phyloP scores from a whole-genome alignment of 1,140 invertebrate species.

The Ips nitidus region DNA sequence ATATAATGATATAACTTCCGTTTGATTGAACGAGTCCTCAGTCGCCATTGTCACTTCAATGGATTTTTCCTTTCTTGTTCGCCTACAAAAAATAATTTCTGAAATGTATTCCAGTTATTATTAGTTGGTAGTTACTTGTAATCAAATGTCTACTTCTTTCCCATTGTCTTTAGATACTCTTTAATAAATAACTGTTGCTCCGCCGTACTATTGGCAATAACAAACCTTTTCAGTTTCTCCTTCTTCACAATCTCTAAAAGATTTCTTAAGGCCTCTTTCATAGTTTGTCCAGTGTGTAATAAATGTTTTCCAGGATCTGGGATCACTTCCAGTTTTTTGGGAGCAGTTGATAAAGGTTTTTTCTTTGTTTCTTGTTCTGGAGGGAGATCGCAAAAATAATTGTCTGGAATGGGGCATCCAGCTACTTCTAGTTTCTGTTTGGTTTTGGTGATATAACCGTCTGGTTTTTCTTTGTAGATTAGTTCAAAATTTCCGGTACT shows the following conservation, averaged over 20 bases:
- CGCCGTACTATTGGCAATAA: background rate
- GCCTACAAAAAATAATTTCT: too few species aligned
- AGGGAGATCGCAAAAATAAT: slow-evolving; percentile 36
- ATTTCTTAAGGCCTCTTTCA: slow-evolving; percentile 44
- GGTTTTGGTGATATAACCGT: slow-evolving; percentile 1
- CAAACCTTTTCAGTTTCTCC: slow-evolving; percentile 37
- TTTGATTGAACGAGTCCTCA: slow-evolving; percentile 1
- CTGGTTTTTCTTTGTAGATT: slow-evolving; percentile 42
- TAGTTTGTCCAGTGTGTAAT: slow-evolving; percentile 40
- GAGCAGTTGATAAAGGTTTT: background rate
- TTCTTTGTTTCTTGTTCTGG: background rate
- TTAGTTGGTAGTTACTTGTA: too few species aligned
- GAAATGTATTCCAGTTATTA: too few species aligned
- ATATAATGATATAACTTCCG: slow-evolving; percentile 10
- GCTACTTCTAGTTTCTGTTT: slow-evolving; percentile 25
- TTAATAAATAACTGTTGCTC: background rate
- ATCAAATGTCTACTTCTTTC: too few species aligned
- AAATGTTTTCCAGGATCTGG: slow-evolving; percentile 36
- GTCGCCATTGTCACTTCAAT: slow-evolving; percentile 7
- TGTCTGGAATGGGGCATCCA: slow-evolving; percentile 22
- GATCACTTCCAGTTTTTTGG: slow-evolving; percentile 9
- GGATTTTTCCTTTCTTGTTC: slow-evolving; percentile 13
- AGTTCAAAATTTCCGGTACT: slow-evolving; percentile 61
- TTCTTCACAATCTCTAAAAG: slow-evolving; percentile 41
- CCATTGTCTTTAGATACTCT: too few species aligned